Evolutionary conservation across 1,140 invertebrate species (phyloP).

Genomic region (Anthonomus grandis): DNA sequence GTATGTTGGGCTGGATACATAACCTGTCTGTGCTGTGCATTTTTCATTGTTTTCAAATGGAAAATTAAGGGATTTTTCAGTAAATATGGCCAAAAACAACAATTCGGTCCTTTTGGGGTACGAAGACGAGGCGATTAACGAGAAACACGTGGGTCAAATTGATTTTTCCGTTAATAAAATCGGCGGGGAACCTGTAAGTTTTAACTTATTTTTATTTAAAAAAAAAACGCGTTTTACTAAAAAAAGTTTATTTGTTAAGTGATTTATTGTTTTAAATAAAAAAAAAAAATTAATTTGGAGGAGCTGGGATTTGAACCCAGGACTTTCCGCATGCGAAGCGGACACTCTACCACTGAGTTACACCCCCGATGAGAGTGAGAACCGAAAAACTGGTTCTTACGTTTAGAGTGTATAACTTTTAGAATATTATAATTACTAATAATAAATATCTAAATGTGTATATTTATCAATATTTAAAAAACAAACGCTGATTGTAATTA

Average conservation of each 20-base stretch:
- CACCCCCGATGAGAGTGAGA: slow-evolving; percentile 55
- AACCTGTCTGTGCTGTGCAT: no score
- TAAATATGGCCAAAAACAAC: slow-evolving; percentile 51
- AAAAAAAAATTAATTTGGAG: slow-evolving; percentile 52
- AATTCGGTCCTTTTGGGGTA: slow-evolving; percentile 62
- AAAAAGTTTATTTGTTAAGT: slow-evolving; percentile 11
- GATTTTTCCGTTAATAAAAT: slow-evolving; percentile 69
- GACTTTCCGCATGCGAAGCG: slow-evolving; percentile 75
- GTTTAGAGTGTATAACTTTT: no score
- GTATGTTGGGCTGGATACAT: no score
- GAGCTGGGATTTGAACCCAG: slow-evolving; percentile 73
- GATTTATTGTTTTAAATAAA: slow-evolving; percentile 17
- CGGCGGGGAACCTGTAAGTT: slow-evolving; percentile 64
- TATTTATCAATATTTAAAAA: no score
- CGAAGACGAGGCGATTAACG: slow-evolving; percentile 64
- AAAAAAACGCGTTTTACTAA: not conserved
- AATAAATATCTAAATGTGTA: no score
- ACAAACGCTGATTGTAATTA: no score
- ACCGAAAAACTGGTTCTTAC: no score
- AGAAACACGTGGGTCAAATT: slow-evolving; percentile 59
- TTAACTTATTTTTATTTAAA: not conserved
- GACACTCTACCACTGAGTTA: slow-evolving; percentile 77
- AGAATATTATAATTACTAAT: no score
- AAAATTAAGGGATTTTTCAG: not conserved
- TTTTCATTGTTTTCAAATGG: no score